A percentile compares a stretch with the other conserved stretches of the same genome.
Conservation (phyloP, 1,140 invertebrate species). For the Bombus ignitus region DNA sequence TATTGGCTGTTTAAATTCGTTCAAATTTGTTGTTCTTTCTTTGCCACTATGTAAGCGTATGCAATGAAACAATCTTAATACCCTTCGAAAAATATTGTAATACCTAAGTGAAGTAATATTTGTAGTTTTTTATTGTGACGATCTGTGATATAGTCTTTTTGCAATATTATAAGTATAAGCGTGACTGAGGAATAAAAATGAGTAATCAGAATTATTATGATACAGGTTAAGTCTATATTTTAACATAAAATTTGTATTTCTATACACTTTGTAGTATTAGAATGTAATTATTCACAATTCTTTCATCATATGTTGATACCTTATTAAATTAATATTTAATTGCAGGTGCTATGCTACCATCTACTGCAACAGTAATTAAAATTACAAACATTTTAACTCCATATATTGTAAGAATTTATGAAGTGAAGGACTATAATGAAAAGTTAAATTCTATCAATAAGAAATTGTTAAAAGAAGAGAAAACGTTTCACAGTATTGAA, state of each 20-base stretch:
- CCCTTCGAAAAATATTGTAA: not conserved
- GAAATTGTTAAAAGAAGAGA: slow-evolving; percentile 10
- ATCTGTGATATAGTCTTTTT: not conserved
- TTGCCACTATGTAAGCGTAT: not conserved
- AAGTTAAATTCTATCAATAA: slow-evolving; percentile 21
- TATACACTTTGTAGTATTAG: not conserved
- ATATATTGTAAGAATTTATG: slow-evolving; percentile 57
- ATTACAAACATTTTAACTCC: slow-evolving; percentile 72
- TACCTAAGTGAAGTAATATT: not conserved
- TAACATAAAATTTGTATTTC: not conserved
- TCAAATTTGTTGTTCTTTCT: not conserved
- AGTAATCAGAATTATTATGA: not conserved
- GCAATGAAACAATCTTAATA: not conserved
- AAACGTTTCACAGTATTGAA: not conserved
- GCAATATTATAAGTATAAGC: not conserved
- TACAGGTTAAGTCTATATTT: not conserved
- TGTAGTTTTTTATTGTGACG: not conserved
- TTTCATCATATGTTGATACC: not conserved
- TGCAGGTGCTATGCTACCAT: slow-evolving; percentile 27
- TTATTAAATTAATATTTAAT: slow-evolving; percentile 7
- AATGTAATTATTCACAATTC: not conserved
- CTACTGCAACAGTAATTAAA: slow-evolving; percentile 67
- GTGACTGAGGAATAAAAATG: not conserved
- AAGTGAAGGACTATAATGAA: slow-evolving; percentile 29
- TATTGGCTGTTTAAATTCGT: not conserved